phyloP scores from a whole-genome alignment of 1,140 invertebrate genomes.

The Drosophila virilis region DNA sequence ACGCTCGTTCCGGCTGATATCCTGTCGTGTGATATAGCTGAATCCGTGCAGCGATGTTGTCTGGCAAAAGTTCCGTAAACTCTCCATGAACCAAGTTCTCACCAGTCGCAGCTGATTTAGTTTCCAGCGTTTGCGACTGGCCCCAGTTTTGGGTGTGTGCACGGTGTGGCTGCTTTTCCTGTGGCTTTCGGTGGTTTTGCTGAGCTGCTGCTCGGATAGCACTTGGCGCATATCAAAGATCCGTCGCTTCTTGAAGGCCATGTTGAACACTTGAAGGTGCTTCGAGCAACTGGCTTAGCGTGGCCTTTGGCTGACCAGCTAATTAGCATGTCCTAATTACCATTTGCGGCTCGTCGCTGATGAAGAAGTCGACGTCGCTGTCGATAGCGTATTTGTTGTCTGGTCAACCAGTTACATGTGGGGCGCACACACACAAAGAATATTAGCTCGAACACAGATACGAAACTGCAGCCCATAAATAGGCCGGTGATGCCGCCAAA shows the following conservation, averaged over 20 bases:
- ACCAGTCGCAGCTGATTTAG: conserved; percentile 28
- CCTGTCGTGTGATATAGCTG: conserved; percentile 74
- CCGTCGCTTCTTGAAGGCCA: conserved; percentile 71
- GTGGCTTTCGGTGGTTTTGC: conserved; percentile 8
- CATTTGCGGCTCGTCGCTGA: conserved; percentile 12
- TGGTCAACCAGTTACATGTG: conserved; percentile 71
- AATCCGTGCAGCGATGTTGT: conserved; percentile 84
- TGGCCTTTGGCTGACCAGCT: conserved; percentile 19
- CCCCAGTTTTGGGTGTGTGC: neutral
- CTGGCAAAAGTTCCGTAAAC: conserved; percentile 83
- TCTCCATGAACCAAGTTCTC: conserved; percentile 68
- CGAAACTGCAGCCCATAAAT: conserved; percentile 88
- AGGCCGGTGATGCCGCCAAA: conserved; percentile 88
- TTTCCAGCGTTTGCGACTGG: neutral
- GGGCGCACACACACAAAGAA: conserved; percentile 85
- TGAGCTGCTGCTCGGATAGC: conserved; percentile 57
- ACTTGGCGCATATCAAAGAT: conserved; percentile 65
- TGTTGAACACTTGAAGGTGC: conserved; percentile 4
- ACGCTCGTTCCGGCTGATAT: conserved; percentile 64
- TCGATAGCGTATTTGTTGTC: conserved; percentile 61
- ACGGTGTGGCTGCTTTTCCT: neutral
- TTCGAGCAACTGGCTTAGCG: neutral
- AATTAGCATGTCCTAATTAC: conserved; percentile 62
- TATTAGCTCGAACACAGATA: conserved; percentile 88
- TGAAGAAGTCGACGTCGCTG: conserved; percentile 27